Conservation (phyloP, 2,888 invertebrate genomes). For the Nephrotoma guestfalica region DNA sequence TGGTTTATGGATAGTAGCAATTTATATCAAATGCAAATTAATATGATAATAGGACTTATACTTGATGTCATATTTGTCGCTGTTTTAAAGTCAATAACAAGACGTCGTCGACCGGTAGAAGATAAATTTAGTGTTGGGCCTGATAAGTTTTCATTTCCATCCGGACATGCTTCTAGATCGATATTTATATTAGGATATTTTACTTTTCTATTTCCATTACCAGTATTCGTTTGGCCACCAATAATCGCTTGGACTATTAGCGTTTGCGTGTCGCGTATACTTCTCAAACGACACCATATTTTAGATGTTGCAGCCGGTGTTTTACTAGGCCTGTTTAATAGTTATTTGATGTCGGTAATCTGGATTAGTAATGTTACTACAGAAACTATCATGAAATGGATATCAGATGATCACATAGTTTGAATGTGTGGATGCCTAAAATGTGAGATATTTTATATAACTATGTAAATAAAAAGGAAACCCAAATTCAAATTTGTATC, state of each 20-base stretch:
- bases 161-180: constrained; percentile 83
- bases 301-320: constrained; percentile 70
- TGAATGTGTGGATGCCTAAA: too few species aligned
- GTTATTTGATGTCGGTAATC: constrained; percentile 43
- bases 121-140: constrained; percentile 62
- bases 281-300: constrained; percentile 75
- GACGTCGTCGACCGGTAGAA: constrained; percentile 61
- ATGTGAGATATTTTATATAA: too few species aligned
- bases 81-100: constrained; percentile 57
- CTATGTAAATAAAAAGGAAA: too few species aligned
- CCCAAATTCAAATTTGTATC: too few species aligned
- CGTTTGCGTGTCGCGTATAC: constrained; percentile 63
- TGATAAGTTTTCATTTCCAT: constrained; percentile 71
- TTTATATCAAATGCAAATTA: constrained; percentile 68
- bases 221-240: constrained; percentile 43
- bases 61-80: constrained; percentile 68
- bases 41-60: constrained; percentile 63
- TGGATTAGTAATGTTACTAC: constrained; percentile 33
- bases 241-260: constrained; percentile 58
- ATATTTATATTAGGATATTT: constrained; percentile 63
- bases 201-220: constrained; percentile 44
- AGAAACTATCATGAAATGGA: background rate
- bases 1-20: constrained; percentile 55
- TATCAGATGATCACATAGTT: background rate
- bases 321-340: constrained; percentile 55